phyloP scores from a whole-genome alignment of 23 tunicate species.

The Aplidium turbinatum region DNA sequence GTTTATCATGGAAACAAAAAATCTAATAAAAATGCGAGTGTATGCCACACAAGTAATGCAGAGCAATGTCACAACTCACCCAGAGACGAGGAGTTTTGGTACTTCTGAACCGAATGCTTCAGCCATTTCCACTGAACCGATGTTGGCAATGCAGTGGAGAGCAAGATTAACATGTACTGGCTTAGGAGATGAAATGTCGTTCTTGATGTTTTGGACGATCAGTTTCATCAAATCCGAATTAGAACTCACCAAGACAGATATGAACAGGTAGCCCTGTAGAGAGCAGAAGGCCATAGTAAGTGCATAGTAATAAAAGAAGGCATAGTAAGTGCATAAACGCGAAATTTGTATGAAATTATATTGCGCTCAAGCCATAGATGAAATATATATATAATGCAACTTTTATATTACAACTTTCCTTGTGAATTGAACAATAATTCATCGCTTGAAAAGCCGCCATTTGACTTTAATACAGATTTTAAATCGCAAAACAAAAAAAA shows the following conservation, averaged over 20 bases:
- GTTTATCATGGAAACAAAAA: too few species aligned
- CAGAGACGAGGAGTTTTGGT: conserved; percentile 26
- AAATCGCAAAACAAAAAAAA: too few species aligned
- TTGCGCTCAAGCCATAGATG: too few species aligned
- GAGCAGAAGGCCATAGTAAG: background rate
- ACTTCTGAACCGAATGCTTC: conserved; percentile 36
- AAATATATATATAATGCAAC: too few species aligned
- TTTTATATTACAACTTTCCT: too few species aligned
- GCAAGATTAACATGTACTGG: conserved; percentile 47
- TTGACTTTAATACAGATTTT: too few species aligned
- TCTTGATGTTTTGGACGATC: conserved; percentile 54
- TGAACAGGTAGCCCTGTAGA: conserved; percentile 48
- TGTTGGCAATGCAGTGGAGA: conserved; percentile 59
- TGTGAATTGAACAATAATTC: too few species aligned
- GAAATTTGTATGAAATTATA: too few species aligned
- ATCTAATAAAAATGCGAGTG: too few species aligned
- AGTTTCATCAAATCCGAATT: conserved; percentile 19
- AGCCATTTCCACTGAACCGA: conserved; percentile 49
- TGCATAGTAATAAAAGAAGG: background rate
- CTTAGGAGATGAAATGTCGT: conserved; percentile 32
- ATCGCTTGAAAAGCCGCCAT: too few species aligned
- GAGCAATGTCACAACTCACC: conserved; percentile 18
- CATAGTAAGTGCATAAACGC: too few species aligned
- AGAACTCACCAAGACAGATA: conserved; percentile 39
- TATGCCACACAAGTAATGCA: too few species aligned